A percentile compares a stretch with the other conserved stretches of the same genome.
Evolutionary conservation across 2,797 vertebrate genomes (phyloP).

Genomic region (Odontamblyopus lacepedii): DNA sequence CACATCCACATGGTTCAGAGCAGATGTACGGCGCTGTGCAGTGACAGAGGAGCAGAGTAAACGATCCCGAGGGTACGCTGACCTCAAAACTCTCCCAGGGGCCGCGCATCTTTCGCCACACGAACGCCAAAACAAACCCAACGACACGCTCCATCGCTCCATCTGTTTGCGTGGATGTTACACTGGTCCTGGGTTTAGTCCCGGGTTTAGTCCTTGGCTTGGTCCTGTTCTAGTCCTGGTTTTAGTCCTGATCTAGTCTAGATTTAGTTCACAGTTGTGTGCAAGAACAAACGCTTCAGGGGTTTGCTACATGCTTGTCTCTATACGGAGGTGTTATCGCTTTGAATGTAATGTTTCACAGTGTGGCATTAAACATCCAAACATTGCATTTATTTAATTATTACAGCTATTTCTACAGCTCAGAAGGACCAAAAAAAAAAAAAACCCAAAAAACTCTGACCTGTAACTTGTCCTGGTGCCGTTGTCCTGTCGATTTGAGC

Average conservation of each 20-base stretch:
- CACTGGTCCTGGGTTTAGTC: not conserved
- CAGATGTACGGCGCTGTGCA: not conserved
- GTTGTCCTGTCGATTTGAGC: too few relatives aligned
- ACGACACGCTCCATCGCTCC: not conserved
- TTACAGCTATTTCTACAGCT: too few relatives aligned
- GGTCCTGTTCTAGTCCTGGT: not conserved
- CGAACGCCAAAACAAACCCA: not conserved
- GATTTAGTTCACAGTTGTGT: not conserved
- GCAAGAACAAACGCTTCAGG: too few relatives aligned
- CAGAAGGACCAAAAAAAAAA: too few relatives aligned
- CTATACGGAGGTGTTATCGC: too few relatives aligned
- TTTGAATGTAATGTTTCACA: too few relatives aligned
- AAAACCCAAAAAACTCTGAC: too few relatives aligned
- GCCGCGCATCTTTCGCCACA: constrained; percentile 8
- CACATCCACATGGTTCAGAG: not conserved
- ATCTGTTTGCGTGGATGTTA: not conserved
- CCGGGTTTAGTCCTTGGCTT: not conserved
- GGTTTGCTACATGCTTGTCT: too few relatives aligned
- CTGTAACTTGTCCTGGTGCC: too few relatives aligned
- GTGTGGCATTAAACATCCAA: too few relatives aligned
- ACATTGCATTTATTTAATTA: too few relatives aligned
- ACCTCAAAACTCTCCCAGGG: constrained; percentile 16
- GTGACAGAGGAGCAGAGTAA: not conserved
- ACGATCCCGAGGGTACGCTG: constrained; percentile 18
- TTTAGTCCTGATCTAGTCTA: not conserved